Evolutionary conservation across 2,797 vertebrate genomes (phyloP), one percentile per base, ranked within the genome.

Genomic region (Danio kyathit): DNA sequence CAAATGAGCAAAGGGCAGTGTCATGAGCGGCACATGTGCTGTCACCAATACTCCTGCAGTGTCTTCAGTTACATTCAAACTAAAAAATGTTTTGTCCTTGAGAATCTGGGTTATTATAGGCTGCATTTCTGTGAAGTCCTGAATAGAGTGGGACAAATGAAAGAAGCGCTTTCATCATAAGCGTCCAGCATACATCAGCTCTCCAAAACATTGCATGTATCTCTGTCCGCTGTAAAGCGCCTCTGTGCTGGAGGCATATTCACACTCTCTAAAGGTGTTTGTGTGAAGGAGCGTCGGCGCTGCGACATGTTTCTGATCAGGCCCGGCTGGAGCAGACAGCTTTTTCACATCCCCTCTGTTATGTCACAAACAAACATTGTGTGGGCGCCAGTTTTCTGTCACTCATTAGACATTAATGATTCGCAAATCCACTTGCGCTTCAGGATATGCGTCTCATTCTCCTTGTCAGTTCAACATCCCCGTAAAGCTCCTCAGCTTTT

Each of bases 331-430:
- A 74, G 83, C 40, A 64, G 13, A 74, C 69, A 38, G 70, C 73
- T 48, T 82, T 72, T 77, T 76, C 56, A 73, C 52, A 21, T 76
- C 59, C 16, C 88, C 79, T 85, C 82, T 83, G 84, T 90, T 89
- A 90, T 89, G 88, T 85, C 77, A 80, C 86, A 87, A 88, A 90
- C 88, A 91, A 90, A 90, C 83, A 83, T 77, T 84, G 84, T 83
- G 70, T 70, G 88, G 75, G 84, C 86, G 89, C 85, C 89, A 89
- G 84, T 87, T 89, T 89, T 84, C 88, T 90, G 89, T 91, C 91
- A 91, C 85, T 93, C 89, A 89, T 91, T 92, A 89, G 86, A 82
- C 84, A 74, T 88, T 90, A 88, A 91, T 92, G 84, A 90, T 85
- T 89, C 83, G 84, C 84, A 89, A 91, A 92, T 92, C 82, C 85